Base-by-base conservation (phyloP, 2,888 invertebrate genomes). In the Caenorhabditis sp. region DNA sequence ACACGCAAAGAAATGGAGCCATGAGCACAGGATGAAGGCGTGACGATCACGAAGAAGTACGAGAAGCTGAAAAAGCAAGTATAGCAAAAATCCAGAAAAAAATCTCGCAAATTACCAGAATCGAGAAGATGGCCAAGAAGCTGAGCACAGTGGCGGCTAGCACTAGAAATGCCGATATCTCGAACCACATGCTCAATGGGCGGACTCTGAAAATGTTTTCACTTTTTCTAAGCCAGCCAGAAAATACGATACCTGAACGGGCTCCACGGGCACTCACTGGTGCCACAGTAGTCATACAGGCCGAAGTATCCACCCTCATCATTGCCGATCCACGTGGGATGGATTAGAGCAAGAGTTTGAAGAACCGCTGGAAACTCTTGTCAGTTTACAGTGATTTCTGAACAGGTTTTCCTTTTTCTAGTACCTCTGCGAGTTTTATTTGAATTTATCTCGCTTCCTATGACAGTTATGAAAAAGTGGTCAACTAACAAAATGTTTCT, bases 1-100 rank as follows among this genome's bases (percentile, higher is more conserved):
- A 98, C 98, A 97, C 92, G 97, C 96, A 88, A 97, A 94, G n/a
- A 97, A 94, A 93, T 98, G 98, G 94, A 98, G 94, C 96, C 96
- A 97, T 61, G 96, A 97, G 92, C 97, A 97, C 84, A 97, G 95
- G 92, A 96, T 95, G 93, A 96, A 97, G 68, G 97, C 97, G 69
- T 88, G 85, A 4, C 87, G 84, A 61, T 90, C 90, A n/a, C 88
- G 86, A 4, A 90, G 84, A 6, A 90, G 79, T 14, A 89, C 85
- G 10, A 89, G 74, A 12, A 90, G 69, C 89, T 90, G 83, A 24
- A 87, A n/a, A n/a, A n/a, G n/a, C n/a, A n/a, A n/a, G n/a, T n/a
- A n/a, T n/a, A n/a, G n/a, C n/a, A n/a, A n/a, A n/a, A n/a, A 82
- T 51, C 24, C n/a, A 24, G 24, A 51, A 24, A 51, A 0, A 8